These are phyloP conservation scores for Drosophila cracens DNA, from an alignment of 2,888 invertebrate species.

Conservation along the genomic window DNA sequence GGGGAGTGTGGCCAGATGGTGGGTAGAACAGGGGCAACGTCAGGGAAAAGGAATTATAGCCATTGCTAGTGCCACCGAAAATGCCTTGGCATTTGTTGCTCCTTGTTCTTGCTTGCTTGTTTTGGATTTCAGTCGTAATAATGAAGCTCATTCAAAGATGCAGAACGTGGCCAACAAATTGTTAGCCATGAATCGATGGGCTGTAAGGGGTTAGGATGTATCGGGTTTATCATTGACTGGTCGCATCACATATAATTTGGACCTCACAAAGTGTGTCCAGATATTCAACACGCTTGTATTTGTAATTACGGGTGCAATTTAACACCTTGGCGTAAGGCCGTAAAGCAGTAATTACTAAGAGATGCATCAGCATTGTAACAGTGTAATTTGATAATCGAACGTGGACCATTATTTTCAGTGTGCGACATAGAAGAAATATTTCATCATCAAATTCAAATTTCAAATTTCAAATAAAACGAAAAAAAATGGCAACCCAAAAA, in stretches of 20 bases:
- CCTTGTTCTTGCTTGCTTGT: background rate
- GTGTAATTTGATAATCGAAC: background rate
- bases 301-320: background rate
- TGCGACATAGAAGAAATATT: background rate
- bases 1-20: background rate
- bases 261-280: background rate
- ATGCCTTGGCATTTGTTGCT: background rate
- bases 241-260: background rate
- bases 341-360: background rate
- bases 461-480: background rate
- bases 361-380: no score
- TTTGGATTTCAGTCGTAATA: background rate
- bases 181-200: background rate
- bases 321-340: background rate
- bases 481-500: background rate
- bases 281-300: background rate
- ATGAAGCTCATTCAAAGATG: background rate
- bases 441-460: background rate
- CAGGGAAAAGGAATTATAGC: background rate
- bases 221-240: background rate
- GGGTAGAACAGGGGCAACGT: background rate
- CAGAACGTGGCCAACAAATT: background rate
- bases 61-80: constrained; percentile 1
- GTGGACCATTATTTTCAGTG: no score
- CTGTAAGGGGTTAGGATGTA: background rate